phyloP scores from a whole-genome alignment of 2,888 invertebrate species.

The Euphydryas editha region DNA sequence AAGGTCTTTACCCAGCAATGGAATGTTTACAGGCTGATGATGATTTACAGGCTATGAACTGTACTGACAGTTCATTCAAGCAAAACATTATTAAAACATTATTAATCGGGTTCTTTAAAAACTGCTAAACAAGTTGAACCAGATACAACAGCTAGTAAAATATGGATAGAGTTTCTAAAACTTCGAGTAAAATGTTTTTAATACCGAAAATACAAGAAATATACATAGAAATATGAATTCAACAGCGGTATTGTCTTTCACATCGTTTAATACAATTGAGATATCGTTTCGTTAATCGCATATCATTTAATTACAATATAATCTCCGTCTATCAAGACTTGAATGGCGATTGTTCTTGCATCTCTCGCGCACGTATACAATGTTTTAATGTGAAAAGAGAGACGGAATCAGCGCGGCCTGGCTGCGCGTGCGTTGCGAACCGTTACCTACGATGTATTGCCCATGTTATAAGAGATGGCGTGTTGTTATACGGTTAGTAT shows the following conservation, averaged over 20 bases:
- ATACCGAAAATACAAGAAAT: too few species aligned
- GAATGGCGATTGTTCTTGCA: constrained; percentile 65
- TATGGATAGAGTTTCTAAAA: too few species aligned
- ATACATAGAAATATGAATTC: neutral
- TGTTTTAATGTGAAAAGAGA: constrained; percentile 34
- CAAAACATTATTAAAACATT: neutral
- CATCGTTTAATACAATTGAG: constrained; percentile 33
- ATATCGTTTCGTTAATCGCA: constrained; percentile 60
- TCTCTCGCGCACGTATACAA: constrained; percentile 50
- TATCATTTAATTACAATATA: constrained; percentile 55
- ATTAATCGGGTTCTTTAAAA: too few species aligned
- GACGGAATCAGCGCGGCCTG: constrained; percentile 32
- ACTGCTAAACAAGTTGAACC: too few species aligned
- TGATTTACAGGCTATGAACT: too few species aligned
- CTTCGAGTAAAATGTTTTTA: too few species aligned
- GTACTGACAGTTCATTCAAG: too few species aligned
- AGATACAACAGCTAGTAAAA: too few species aligned
- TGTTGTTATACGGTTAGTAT: neutral
- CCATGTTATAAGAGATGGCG: constrained; percentile 36
- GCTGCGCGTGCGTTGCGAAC: constrained; percentile 48
- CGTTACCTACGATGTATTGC: constrained; percentile 45
- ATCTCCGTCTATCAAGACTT: constrained; percentile 64
- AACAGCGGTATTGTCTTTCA: constrained; percentile 6
- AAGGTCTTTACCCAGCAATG: too few species aligned
- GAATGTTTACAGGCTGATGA: too few species aligned